These are phyloP conservation scores for Galaxea fascicularis DNA, from an alignment of 92 coral and sea anemone genomes.

Conservation along the genomic window DNA sequence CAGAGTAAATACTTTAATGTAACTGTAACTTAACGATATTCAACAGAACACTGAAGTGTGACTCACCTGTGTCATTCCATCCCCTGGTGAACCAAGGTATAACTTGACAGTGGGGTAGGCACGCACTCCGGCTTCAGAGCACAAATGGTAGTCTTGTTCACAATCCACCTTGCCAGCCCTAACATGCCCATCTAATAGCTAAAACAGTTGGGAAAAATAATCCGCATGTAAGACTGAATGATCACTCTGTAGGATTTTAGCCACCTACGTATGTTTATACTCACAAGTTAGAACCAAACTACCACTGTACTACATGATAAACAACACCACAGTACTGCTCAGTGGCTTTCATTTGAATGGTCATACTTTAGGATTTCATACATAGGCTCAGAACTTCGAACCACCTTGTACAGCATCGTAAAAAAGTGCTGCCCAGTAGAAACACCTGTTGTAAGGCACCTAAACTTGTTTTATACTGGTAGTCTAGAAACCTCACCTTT, in stretches of 20 bases:
- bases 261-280: too few relatives aligned
- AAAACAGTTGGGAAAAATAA: neutral
- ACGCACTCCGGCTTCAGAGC: conserved; percentile 85
- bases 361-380: neutral
- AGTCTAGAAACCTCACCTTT: conserved; percentile 62
- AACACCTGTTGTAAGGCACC: neutral
- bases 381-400: neutral
- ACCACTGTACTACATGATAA: neutral
- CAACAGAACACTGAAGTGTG: neutral
- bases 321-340: neutral
- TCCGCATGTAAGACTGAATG: too few relatives aligned
- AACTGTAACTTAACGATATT: too few relatives aligned
- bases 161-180: conserved; percentile 90
- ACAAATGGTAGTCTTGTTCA: conserved; percentile 82
- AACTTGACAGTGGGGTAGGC: conserved; percentile 88
- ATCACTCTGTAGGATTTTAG: too few relatives aligned
- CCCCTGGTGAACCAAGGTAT: conserved; percentile 79
- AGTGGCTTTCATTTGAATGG: neutral
- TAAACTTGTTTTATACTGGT: neutral
- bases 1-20: too few relatives aligned
- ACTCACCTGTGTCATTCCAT: conserved; percentile 80
- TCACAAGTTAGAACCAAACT: neutral
- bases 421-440: neutral
- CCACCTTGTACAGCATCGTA: neutral
- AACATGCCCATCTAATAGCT: conserved; percentile 87